These are phyloP conservation scores for Thalpophila matura DNA, from an alignment of 2,888 invertebrate genomes.

Conservation along the genomic window DNA sequence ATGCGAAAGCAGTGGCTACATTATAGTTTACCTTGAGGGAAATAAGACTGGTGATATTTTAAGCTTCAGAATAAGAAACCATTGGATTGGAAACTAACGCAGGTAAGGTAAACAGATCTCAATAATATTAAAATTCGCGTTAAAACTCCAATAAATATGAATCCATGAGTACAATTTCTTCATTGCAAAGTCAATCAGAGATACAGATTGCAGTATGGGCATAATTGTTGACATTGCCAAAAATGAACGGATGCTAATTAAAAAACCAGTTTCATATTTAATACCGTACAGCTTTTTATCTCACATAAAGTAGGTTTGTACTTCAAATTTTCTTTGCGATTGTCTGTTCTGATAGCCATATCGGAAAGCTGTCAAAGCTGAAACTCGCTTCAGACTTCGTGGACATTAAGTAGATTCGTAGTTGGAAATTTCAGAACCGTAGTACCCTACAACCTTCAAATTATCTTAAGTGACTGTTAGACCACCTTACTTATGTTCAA, in stretches of 20 bases:
- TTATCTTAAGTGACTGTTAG: neutral
- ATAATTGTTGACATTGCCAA: no score
- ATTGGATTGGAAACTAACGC: constrained; percentile 4
- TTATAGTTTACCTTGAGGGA: constrained; percentile 57
- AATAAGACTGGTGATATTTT: constrained; percentile 30
- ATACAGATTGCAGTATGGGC: no score
- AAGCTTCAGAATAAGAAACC: constrained; percentile 12
- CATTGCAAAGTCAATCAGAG: no score
- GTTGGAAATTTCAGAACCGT: neutral
- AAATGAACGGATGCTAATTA: no score
- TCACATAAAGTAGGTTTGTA: neutral
- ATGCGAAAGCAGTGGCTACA: constrained; percentile 49
- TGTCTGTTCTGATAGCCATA: constrained; percentile 18
- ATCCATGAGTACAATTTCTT: no score
- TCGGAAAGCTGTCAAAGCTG: neutral
- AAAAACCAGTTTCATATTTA: constrained; percentile 12
- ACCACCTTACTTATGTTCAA: neutral
- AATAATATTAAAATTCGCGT: no score
- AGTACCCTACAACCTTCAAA: neutral
- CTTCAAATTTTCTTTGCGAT: constrained; percentile 22
- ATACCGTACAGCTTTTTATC: neutral
- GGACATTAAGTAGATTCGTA: neutral
- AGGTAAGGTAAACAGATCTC: neutral
- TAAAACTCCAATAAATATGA: no score
- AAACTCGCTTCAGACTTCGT: neutral